Evolutionary conservation across 2,888 invertebrate genomes (phyloP).

Genomic region (Phaedon cochleariae): DNA sequence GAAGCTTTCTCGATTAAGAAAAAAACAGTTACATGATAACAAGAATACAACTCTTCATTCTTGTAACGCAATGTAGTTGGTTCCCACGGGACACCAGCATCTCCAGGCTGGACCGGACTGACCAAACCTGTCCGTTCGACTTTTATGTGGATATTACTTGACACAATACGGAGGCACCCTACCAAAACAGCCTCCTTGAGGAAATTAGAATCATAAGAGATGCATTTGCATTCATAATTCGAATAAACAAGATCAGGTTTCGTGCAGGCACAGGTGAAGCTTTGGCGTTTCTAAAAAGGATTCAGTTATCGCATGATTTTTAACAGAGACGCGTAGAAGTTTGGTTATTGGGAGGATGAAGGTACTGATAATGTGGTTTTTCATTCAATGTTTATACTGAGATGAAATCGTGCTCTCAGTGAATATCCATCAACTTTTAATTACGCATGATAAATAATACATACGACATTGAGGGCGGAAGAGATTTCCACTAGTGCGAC

Average conservation of each 20-base stretch:
- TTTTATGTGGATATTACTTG: conserved; percentile 28
- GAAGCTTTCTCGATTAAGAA: too few relatives aligned
- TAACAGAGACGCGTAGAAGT: neutral
- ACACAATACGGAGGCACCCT: conserved; percentile 22
- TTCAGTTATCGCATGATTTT: conserved; percentile 36
- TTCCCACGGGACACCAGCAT: conserved; percentile 58
- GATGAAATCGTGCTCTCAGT: too few relatives aligned
- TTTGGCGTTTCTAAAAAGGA: conserved; percentile 1
- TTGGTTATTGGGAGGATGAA: neutral
- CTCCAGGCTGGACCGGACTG: conserved; percentile 51
- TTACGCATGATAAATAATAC: too few relatives aligned
- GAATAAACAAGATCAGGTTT: conserved; percentile 39
- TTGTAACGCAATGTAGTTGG: conserved; percentile 43
- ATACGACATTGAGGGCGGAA: too few relatives aligned
- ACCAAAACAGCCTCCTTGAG: conserved; percentile 23
- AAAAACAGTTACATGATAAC: too few relatives aligned
- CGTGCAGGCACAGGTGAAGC: conserved; percentile 26
- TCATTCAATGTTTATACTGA: too few relatives aligned
- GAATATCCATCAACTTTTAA: too few relatives aligned
- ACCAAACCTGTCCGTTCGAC: conserved; percentile 52
- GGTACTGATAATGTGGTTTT: too few relatives aligned
- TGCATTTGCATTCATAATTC: conserved; percentile 48
- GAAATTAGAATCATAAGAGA: conserved; percentile 47
- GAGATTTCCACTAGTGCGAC: too few relatives aligned
- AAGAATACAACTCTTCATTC: too few relatives aligned